phyloP scores from a whole-genome alignment of 2,113 vertebrate genomes.

The Polyodon spathula region DNA sequence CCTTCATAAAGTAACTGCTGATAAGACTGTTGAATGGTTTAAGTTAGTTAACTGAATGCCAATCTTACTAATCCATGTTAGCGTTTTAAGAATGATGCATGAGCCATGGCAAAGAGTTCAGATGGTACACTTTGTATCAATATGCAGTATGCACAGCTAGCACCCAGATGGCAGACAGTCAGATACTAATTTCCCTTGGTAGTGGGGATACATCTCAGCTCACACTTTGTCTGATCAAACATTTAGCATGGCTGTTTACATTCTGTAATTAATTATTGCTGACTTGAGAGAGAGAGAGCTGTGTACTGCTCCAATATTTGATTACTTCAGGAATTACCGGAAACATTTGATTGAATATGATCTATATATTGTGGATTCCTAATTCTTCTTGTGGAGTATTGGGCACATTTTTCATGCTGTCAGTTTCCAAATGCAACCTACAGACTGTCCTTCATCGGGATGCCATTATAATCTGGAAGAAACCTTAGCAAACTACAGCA shows the following conservation, averaged over 20 bases:
- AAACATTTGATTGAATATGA: too few species aligned
- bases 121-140: conserved; percentile 16
- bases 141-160: conserved; percentile 13
- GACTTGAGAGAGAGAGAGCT: background rate
- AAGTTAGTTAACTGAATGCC: too few species aligned
- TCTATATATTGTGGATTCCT: too few species aligned
- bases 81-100: background rate
- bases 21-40: too few species aligned
- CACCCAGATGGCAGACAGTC: conserved; percentile 25
- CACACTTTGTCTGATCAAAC: conserved; percentile 14
- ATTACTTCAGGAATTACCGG: background rate
- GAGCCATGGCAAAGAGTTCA: background rate
- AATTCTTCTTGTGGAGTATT: too few species aligned
- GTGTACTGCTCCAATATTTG: conserved; percentile 5
- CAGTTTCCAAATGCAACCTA: too few species aligned
- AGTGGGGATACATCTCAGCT: conserved; percentile 19
- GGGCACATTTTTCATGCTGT: too few species aligned
- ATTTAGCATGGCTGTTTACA: conserved; percentile 8
- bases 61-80: too few species aligned
- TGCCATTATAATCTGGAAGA: too few species aligned
- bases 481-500: too few species aligned
- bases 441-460: too few species aligned
- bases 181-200: conserved; percentile 26
- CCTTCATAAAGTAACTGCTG: too few species aligned
- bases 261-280: conserved; percentile 16